Evolutionary conservation across 2,888 invertebrate genomes (phyloP), one percentile per base, ranked within the genome.

Genomic region (Melanophora roralis): DNA sequence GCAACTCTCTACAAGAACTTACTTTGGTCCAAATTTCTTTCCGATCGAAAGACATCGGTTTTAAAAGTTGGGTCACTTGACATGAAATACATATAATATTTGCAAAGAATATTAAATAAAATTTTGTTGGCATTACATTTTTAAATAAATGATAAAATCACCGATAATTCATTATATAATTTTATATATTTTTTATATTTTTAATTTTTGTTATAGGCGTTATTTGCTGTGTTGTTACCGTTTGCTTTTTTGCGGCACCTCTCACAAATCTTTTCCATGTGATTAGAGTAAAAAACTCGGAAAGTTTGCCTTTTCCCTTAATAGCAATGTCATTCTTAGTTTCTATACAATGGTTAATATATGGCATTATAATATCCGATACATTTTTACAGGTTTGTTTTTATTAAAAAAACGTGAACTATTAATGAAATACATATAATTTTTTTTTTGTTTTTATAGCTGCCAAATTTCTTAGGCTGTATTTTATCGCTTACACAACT

Each of bases 231-330:
- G 88, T 92, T 27, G 91, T 96, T 57, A 96, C 96, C 0, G 92
- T 96, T 62, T 85, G 95, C 79, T 95, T 96, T 85, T 94, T 96
- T 87, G 95, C 95, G 21, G 94, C 97, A 11, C 97, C 97, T 5
- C 91, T 97, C 83, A 94, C 94, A 64, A 94, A 94, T 87, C 89
- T 97, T 83, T 91, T 95, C 38, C 94, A 97, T 90, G 97, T 98
- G 4, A 91, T 97, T 67, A 92, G 91, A 88, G 92, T 94, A 6
- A 95, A 94, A 89, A 96, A 93, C 88, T 94, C 96, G 0, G 96
- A 97, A 85, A 95, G 94, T 87, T 91, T 98, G 84, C 97, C 98
- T 32, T 95, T 97, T 87, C 95, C 96, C 4, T 92, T 98, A 86
- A 97, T 97, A 88, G 89, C 95, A 47, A 93, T 95, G 87, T 95